A percentile compares a stretch with the other conserved stretches of the same genome.
Evolutionary conservation across 30 jellyfish, hydroid and myxozoan species (phyloP).

Genomic region (Aurelia aurita complex sp. Pacific): DNA sequence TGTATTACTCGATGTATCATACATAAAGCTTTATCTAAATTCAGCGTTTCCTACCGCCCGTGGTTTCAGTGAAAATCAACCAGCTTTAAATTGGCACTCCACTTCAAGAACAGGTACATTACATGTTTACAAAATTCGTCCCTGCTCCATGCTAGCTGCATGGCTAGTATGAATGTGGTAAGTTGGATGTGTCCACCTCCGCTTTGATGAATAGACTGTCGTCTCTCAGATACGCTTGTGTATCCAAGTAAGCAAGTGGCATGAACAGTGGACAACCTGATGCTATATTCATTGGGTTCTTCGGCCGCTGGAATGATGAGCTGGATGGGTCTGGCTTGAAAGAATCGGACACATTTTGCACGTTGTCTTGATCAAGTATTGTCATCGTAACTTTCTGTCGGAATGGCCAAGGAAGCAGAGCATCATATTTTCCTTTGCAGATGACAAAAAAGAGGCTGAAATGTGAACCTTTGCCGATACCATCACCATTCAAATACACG

Average conservation of each 20-base stretch:
- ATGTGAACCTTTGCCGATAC: conserved; percentile 88
- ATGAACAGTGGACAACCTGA: conserved; percentile 93
- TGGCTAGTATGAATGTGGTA: not conserved
- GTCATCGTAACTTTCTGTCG: conserved; percentile 69
- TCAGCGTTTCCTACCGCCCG: too few species aligned
- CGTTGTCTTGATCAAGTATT: conserved; percentile 53
- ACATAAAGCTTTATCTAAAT: too few species aligned
- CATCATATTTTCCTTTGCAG: conserved; percentile 87
- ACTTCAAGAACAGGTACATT: too few species aligned
- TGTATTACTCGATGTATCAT: too few species aligned
- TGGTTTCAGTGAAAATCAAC: too few species aligned
- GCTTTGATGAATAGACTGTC: conserved; percentile 51
- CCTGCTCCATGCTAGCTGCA: too few species aligned
- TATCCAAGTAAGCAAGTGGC: conserved; percentile 40
- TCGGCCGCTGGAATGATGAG: conserved; percentile 85
- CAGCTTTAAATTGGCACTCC: too few species aligned
- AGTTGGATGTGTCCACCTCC: conserved; percentile 27
- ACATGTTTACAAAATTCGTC: too few species aligned
- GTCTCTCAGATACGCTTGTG: conserved; percentile 49
- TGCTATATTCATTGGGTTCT: conserved; percentile 88
- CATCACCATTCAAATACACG: conserved; percentile 92
- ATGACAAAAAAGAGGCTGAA: conserved; percentile 83
- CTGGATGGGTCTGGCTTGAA: conserved; percentile 84
- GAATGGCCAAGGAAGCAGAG: conserved; percentile 93
- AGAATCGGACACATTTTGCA: conserved; percentile 68